Base-by-base conservation (phyloP, 2,113 vertebrate species). In the Ictalurus punctatus region DNA sequence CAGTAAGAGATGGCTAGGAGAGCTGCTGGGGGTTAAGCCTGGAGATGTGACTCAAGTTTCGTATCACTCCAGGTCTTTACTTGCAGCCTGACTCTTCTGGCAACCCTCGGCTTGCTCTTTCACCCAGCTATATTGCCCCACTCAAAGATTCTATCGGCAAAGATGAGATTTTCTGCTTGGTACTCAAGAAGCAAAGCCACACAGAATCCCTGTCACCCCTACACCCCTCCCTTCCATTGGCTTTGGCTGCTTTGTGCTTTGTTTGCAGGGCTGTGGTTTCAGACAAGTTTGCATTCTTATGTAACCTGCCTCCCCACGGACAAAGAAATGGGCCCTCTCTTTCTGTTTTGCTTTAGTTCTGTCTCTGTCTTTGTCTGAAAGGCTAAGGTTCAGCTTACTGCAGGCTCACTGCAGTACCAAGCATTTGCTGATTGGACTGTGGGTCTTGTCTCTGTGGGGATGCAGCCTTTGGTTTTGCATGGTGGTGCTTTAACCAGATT, bases 401-500 rank as follows among this genome's bases (percentile, higher is more conserved):
- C 90, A 91, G 87, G 48, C 90, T 74, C 79, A 59, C 48, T 91
- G 89, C 54, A 40, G 80, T 73, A 69, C 54, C 34, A 27, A 48
- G 65, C 13, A 85, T 83, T 58, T 83, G 78, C 87, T 90, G 91
- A 91, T 92, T 91, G 91, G 89, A 92, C 89, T 86, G 67, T 92
- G 86, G 89, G 91, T 92, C 91, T 90, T 88, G 58, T 87, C 90
- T 89, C 74, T 76, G 93, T 93, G 93, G 93, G 94, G 94, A 94
- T 81, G 94, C 95, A 95, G 93, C 92, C 92, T 65, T 34, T 87
- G 87, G 86, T 86, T 89, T 92, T 94, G 94, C 95, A 95, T 95
- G 94, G 91, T 90, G 91, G 90, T 89, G 89, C 92, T 93, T 93
- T 84, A 90, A 84, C 90, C 91, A 91, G 90, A 94, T 92, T 94